These are phyloP conservation scores for Buathra laborator DNA, from an alignment of 2,888 invertebrate species.

Conservation along the genomic window DNA sequence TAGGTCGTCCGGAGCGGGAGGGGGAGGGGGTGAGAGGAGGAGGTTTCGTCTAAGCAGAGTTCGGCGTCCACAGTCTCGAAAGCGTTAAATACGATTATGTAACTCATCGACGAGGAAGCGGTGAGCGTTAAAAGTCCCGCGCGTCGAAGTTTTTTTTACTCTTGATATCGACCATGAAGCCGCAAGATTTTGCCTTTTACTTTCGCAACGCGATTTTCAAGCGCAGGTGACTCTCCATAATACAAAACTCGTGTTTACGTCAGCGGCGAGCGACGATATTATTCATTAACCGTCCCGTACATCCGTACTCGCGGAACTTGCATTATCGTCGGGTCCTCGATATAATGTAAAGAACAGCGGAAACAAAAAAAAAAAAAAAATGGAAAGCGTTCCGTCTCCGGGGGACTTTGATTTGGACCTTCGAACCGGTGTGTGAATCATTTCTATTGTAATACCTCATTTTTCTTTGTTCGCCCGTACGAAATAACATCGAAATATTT, in stretches of 20 bases:
- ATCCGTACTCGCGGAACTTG: background rate
- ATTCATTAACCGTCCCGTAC: constrained; percentile 6
- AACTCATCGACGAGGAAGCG: constrained; percentile 22
- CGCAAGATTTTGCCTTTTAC: constrained; percentile 3
- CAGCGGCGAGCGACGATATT: background rate
- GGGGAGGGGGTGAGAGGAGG: background rate
- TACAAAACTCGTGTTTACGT: constrained; percentile 10
- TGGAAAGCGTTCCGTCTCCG: background rate
- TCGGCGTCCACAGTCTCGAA: background rate
- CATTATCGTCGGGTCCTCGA: background rate
- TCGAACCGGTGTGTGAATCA: constrained; percentile 41
- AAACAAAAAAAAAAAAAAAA: constrained; percentile 4
- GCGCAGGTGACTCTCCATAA: background rate
- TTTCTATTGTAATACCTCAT: constrained; percentile 33
- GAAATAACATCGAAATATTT: constrained; percentile 28
- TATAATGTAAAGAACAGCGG: background rate
- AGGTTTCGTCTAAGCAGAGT: background rate
- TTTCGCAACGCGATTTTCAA: background rate
- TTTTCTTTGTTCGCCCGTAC: constrained; percentile 5
- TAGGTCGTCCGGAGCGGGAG: background rate
- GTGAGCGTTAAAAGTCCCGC: background rate
- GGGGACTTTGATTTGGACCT: constrained; percentile 43
- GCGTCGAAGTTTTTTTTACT: background rate
- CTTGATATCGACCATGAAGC: background rate
- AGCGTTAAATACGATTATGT: constrained; percentile 8